phyloP scores from a whole-genome alignment of 2,113 vertebrate genomes.

The Clarias batrachus region DNA sequence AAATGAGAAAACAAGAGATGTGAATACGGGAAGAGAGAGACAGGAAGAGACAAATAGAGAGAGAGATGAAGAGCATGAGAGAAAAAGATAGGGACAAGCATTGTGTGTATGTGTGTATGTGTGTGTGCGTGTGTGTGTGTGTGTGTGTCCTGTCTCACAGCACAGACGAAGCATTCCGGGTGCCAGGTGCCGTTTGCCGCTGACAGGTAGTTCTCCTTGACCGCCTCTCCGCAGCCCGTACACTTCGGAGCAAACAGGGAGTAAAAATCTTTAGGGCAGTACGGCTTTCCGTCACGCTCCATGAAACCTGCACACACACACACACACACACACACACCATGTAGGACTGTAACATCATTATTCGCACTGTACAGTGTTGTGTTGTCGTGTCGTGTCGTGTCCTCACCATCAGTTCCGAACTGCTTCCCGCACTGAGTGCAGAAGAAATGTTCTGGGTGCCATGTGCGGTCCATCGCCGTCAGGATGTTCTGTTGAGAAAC shows the following conservation, averaged over 20 bases:
- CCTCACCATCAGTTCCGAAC: constrained; percentile 81
- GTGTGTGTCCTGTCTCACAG: constrained; percentile 70
- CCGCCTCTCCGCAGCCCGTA: constrained; percentile 79
- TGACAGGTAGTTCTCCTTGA: constrained; percentile 82
- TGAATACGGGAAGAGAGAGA: background rate
- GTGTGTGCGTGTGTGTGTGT: constrained; percentile 16
- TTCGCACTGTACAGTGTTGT: background rate
- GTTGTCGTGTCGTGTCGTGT: background rate
- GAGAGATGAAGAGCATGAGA: constrained; percentile 1
- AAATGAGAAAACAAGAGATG: background rate
- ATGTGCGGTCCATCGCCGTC: constrained; percentile 85
- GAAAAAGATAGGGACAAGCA: background rate
- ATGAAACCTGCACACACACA: constrained; percentile 75
- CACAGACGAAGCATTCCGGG: constrained; percentile 86
- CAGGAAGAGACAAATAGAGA: background rate
- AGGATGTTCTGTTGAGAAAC: constrained; percentile 79
- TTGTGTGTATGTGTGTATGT: constrained; percentile 12
- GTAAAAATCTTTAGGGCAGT: constrained; percentile 85
- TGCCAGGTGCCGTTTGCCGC: constrained; percentile 88
- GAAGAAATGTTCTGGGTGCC: constrained; percentile 97
- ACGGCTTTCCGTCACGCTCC: constrained; percentile 82
- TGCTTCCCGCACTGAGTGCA: constrained; percentile 81
- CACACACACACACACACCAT: constrained; percentile 3
- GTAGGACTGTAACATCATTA: background rate
- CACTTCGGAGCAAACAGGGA: constrained; percentile 86